phyloP scores from a whole-genome alignment of 2,888 invertebrate species.

The Norana najaformis region DNA sequence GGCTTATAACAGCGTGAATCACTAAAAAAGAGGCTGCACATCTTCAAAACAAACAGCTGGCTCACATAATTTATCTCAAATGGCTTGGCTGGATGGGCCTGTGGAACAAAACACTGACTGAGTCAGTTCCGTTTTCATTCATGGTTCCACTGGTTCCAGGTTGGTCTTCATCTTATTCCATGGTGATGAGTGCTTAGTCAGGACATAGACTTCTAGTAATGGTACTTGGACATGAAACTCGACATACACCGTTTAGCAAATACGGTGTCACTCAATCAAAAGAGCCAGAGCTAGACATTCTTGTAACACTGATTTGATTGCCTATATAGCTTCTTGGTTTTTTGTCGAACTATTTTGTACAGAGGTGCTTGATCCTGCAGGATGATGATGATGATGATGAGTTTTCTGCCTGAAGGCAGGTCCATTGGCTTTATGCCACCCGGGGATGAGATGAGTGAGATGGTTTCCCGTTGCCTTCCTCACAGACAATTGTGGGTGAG shows the following conservation, averaged over 20 bases:
- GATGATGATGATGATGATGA: no score
- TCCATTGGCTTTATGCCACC: no score
- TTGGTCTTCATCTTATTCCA: not conserved
- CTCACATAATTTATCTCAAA: conserved; percentile 6
- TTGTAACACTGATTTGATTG: not conserved
- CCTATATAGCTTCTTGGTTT: not conserved
- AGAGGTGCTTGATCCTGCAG: conserved; percentile 1
- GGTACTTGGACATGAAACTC: not conserved
- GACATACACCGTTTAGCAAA: not conserved
- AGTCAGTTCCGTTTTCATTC: not conserved
- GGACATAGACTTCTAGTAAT: not conserved
- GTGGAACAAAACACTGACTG: not conserved
- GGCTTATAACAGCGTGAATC: not conserved
- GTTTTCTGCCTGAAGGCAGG: no score
- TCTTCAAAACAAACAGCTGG: not conserved
- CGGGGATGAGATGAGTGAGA: no score
- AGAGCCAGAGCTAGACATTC: not conserved
- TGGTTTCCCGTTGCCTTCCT: no score
- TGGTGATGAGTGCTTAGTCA: not conserved
- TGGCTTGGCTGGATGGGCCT: not conserved
- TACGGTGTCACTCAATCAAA: not conserved
- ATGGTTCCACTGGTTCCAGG: not conserved
- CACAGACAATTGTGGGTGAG: no score
- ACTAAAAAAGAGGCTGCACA: not conserved
- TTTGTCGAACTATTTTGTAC: not conserved